Evolutionary conservation across 2,888 invertebrate genomes (phyloP).

Genomic region (Opisthograptis luteolata): DNA sequence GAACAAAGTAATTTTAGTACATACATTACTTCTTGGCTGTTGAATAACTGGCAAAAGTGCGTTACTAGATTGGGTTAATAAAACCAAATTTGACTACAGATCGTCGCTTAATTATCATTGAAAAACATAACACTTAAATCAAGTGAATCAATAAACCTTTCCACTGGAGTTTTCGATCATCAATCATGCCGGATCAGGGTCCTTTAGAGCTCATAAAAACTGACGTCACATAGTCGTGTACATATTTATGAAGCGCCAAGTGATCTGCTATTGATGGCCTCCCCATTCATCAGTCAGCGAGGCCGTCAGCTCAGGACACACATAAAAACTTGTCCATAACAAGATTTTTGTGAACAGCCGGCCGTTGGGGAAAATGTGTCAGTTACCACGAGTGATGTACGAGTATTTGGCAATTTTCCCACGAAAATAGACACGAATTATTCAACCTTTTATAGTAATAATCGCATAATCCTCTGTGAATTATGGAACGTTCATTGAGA

Average conservation of each 20-base stretch:
- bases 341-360: constrained; percentile 47
- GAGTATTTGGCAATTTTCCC: constrained; percentile 24
- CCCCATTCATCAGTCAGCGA: constrained; percentile 69
- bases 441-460: constrained; percentile 12
- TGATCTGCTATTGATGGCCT: constrained; percentile 74
- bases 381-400: constrained; percentile 31
- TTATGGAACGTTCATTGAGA: background rate
- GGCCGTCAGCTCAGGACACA: constrained; percentile 45
- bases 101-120: constrained; percentile 43
- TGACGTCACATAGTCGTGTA: constrained; percentile 72
- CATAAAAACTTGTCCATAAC: constrained; percentile 54
- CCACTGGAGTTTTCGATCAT: constrained; percentile 56
- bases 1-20: too few species aligned
- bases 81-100: constrained; percentile 1
- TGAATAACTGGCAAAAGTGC: too few species aligned
- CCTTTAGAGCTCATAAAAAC: constrained; percentile 69
- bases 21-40: too few species aligned
- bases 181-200: constrained; percentile 56
- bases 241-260: constrained; percentile 80
- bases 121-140: constrained; percentile 57
- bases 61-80: constrained; percentile 5
- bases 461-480: constrained; percentile 1
- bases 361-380: constrained; percentile 39
- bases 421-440: constrained; percentile 22
- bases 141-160: constrained; percentile 69